Conservation (phyloP, 1,140 invertebrate genomes). For the Lithobius niger region DNA sequence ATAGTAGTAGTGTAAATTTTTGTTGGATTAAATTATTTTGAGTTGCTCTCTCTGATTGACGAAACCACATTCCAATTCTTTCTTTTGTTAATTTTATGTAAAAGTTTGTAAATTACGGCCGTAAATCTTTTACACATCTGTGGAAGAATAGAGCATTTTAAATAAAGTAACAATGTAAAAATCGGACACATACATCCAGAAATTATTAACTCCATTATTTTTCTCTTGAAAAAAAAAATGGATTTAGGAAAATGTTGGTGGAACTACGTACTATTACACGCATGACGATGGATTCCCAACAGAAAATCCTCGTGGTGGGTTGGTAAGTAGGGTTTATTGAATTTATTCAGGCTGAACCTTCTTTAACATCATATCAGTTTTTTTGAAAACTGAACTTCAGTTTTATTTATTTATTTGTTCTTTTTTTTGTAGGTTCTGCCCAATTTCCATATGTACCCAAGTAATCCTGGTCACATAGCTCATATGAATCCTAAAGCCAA, state of each 20-base stretch:
- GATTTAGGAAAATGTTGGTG: constrained; percentile 75
- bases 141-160: too few species aligned
- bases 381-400: constrained; percentile 7
- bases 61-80: too few species aligned
- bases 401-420: constrained; percentile 7
- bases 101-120: too few species aligned
- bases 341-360: too few species aligned
- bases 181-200: constrained; percentile 6
- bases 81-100: too few species aligned
- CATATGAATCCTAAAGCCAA: constrained; percentile 33
- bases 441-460: constrained; percentile 46
- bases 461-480: constrained; percentile 45
- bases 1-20: too few species aligned
- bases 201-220: neutral
- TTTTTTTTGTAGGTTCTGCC: constrained; percentile 25
- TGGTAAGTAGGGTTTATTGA: constrained; percentile 20
- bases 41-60: too few species aligned
- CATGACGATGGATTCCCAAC: constrained; percentile 34
- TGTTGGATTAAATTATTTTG: too few species aligned
- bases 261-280: constrained; percentile 83
- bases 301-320: constrained; percentile 24
- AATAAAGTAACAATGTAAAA: too few species aligned
- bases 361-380: neutral
- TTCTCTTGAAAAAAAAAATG: constrained; percentile 25
- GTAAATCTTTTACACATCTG: too few species aligned